Evolutionary conservation across 2,113 vertebrate genomes (phyloP).

Genomic region (Phyllostomus hastatus): DNA sequence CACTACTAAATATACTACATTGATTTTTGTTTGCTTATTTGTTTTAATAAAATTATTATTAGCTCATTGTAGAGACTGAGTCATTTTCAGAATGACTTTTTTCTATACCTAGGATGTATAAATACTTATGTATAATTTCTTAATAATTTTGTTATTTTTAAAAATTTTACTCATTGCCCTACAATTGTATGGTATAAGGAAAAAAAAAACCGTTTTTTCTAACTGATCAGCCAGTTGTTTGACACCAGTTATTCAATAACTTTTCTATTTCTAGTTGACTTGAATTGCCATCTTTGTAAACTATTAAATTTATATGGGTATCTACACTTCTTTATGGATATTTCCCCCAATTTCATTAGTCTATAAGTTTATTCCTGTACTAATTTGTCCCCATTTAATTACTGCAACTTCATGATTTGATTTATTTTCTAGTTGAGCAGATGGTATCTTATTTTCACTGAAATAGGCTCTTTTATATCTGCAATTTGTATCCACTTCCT

Average conservation of each 20-base stretch:
- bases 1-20: not conserved
- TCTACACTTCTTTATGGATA: not conserved
- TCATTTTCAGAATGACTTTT: constrained; percentile 11
- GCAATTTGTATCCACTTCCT: constrained; percentile 1
- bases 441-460: constrained; percentile 47
- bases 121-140: not conserved
- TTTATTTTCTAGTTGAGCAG: constrained; percentile 42
- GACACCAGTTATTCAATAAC: not conserved
- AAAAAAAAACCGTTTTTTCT: not conserved
- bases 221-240: not conserved
- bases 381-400: constrained; percentile 23
- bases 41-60: not conserved
- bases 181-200: not conserved
- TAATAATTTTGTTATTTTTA: not conserved
- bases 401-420: constrained; percentile 31
- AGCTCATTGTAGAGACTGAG: not conserved
- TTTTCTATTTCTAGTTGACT: constrained; percentile 5
- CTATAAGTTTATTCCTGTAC: not conserved
- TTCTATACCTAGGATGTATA: not conserved
- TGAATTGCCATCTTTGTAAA: constrained; percentile 6
- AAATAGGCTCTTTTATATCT: constrained; percentile 8
- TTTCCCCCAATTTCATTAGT: not conserved
- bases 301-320: not conserved
- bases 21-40: not conserved
- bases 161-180: not conserved